Percentiles rank a stretch among this genome's conserved stretches.
phyloP scores from a whole-genome alignment of 2,113 vertebrate genomes.

The Lucifuga dentata region DNA sequence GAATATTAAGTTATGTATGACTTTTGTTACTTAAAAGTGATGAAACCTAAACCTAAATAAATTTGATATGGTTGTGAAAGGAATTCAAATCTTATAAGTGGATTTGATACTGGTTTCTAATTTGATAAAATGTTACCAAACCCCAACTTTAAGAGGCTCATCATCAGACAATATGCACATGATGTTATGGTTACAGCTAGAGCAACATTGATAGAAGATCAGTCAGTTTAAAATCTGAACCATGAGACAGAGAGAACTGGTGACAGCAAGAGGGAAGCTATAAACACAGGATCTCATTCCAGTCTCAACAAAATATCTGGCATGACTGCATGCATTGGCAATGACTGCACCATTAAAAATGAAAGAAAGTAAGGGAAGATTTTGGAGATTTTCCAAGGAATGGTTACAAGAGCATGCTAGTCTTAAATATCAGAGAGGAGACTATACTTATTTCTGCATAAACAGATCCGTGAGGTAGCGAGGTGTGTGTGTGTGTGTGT shows the following conservation, averaged over 20 bases:
- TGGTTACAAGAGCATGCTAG: slow-evolving; percentile 48
- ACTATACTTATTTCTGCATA: slow-evolving; percentile 64
- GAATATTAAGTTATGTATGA: too few relatives aligned
- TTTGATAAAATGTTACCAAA: too few relatives aligned
- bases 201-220: not conserved
- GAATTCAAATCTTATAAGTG: too few relatives aligned
- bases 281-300: slow-evolving; percentile 71
- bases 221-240: slow-evolving; percentile 3
- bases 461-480: slow-evolving; percentile 53
- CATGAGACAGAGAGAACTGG: slow-evolving; percentile 14
- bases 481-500: slow-evolving; percentile 17
- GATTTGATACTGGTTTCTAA: too few relatives aligned
- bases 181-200: slow-evolving; percentile 2
- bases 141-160: too few relatives aligned
- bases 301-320: slow-evolving; percentile 74
- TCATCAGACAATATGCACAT: not conserved
- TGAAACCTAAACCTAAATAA: too few relatives aligned
- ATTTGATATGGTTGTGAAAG: too few relatives aligned
- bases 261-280: slow-evolving; percentile 33
- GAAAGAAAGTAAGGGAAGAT: slow-evolving; percentile 25
- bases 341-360: slow-evolving; percentile 48
- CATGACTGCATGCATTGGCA: slow-evolving; percentile 50
- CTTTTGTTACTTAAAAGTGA: too few relatives aligned
- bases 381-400: slow-evolving; percentile 48
- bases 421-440: slow-evolving; percentile 56